These are phyloP conservation scores for Chanos chanos DNA, from an alignment of 2,797 vertebrate species.

Conservation along the genomic window DNA sequence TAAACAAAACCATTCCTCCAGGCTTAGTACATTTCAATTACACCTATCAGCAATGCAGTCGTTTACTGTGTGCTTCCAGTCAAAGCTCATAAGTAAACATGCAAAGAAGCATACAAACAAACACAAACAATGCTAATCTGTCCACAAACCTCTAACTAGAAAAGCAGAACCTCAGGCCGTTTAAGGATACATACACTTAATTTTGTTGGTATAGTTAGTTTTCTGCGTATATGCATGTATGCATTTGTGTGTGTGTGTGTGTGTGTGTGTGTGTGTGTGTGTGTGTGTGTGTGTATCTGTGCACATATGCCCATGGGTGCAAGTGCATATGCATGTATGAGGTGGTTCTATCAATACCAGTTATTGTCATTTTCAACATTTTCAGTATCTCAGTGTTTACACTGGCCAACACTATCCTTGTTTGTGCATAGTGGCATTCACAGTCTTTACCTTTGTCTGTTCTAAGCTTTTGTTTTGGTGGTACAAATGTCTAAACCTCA, in stretches of 20 bases:
- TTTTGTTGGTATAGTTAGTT: not conserved
- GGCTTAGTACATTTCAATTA: conserved; percentile 54
- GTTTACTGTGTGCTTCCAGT: conserved; percentile 9
- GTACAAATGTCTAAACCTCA: too few relatives aligned
- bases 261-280: not conserved
- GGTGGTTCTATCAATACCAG: too few relatives aligned
- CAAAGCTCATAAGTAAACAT: conserved; percentile 28
- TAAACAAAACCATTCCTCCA: conserved; percentile 45
- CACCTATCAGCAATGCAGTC: conserved; percentile 40
- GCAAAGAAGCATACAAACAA: conserved; percentile 43
- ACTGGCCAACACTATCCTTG: too few relatives aligned
- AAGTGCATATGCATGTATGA: not conserved
- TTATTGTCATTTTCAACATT: too few relatives aligned
- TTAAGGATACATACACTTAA: not conserved
- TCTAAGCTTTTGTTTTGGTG: too few relatives aligned
- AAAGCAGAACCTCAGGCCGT: conserved; percentile 37
- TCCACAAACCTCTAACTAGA: conserved; percentile 22
- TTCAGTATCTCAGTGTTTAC: too few relatives aligned
- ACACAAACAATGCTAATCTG: conserved; percentile 44
- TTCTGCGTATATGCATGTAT: not conserved
- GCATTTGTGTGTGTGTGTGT: not conserved
- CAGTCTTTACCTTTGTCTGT: too few relatives aligned
- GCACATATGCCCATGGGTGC: too few relatives aligned
- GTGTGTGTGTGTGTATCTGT: not conserved
- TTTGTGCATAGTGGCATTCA: too few relatives aligned